Evolutionary conservation across 1,140 invertebrate genomes (phyloP).

Genomic region (Papilio dardanus): DNA sequence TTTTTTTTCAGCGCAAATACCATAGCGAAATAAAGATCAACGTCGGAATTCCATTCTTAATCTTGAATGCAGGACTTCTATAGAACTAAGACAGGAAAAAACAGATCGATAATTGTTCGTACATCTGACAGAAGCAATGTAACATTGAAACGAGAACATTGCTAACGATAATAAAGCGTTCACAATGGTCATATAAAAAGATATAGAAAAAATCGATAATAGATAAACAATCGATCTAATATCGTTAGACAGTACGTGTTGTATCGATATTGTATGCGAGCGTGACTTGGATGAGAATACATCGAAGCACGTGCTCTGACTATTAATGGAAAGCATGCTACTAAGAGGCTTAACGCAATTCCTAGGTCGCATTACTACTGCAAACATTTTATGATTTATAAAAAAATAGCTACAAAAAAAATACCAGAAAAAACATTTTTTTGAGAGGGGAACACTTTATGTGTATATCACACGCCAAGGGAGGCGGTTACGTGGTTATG

Average conservation of each 20-base stretch:
- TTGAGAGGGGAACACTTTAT: too few relatives aligned
- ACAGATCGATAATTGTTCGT: not conserved
- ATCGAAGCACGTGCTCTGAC: conserved; percentile 47
- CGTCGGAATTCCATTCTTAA: not conserved
- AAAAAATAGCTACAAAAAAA: too few relatives aligned
- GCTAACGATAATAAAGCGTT: conserved; percentile 9
- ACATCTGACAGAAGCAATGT: not conserved
- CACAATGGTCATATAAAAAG: not conserved
- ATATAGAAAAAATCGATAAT: conserved; percentile 18
- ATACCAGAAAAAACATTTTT: too few relatives aligned
- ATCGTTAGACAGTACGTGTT: conserved; percentile 43
- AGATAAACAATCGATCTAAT: conserved; percentile 46
- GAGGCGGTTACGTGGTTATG: too few relatives aligned
- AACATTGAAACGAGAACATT: not conserved
- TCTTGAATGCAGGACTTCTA: not conserved
- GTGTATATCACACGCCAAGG: too few relatives aligned
- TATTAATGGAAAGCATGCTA: conserved; percentile 48
- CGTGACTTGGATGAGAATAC: conserved; percentile 53
- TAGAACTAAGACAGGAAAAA: not conserved
- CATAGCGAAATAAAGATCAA: not conserved
- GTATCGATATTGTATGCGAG: conserved; percentile 45
- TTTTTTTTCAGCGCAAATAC: too few relatives aligned
- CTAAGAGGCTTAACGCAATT: conserved; percentile 41
- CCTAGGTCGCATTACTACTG: not conserved
- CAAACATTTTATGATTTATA: not conserved